phyloP scores from a whole-genome alignment of 2,888 invertebrate genomes.

The Amphipoea lucens region DNA sequence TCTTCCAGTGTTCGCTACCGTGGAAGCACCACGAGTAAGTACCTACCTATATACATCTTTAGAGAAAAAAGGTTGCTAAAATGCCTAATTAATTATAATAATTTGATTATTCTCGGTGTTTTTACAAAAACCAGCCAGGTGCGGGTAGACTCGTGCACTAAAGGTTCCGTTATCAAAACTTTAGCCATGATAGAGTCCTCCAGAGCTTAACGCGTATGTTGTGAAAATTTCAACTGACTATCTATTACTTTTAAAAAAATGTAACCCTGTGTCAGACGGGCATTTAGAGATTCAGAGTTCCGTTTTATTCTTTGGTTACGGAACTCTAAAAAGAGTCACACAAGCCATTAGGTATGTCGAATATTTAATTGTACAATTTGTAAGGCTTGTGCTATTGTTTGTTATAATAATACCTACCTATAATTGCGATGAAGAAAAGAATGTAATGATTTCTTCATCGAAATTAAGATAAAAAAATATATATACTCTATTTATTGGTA shows the following conservation, averaged over 20 bases:
- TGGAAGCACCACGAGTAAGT: not conserved
- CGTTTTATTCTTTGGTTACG: not conserved
- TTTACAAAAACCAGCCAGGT: not conserved
- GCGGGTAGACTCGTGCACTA: not conserved
- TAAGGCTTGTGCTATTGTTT: not conserved
- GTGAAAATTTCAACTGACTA: too few species aligned
- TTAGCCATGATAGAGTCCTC: not conserved
- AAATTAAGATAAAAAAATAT: not conserved
- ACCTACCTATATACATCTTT: not conserved
- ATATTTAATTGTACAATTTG: conserved; percentile 12
- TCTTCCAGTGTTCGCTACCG: not conserved
- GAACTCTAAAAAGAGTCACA: not conserved
- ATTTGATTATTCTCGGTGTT: conserved; percentile 7
- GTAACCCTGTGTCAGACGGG: not conserved
- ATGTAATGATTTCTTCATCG: conserved; percentile 1
- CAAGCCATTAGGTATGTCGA: not conserved
- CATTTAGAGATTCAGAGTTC: not conserved
- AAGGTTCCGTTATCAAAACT: not conserved
- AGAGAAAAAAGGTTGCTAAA: not conserved
- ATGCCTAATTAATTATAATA: not conserved
- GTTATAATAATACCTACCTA: not conserved
- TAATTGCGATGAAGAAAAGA: conserved; percentile 13
- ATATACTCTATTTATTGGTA: too few species aligned
- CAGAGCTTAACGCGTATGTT: not conserved
- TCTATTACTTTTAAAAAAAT: not conserved